These are phyloP conservation scores for Bombus difficillimus DNA, from an alignment of 1,140 invertebrate species.

Conservation along the genomic window DNA sequence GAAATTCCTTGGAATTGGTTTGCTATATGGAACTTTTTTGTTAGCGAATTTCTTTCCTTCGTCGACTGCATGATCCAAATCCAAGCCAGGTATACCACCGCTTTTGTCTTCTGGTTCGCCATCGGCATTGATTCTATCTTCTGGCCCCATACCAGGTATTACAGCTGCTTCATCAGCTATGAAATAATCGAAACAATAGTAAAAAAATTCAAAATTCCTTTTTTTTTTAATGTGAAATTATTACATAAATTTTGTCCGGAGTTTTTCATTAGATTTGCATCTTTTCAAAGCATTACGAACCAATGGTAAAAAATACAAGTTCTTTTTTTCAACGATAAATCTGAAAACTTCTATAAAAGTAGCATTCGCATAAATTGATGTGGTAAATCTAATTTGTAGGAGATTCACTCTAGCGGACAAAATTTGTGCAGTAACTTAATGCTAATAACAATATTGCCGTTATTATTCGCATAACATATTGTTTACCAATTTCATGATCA, in stretches of 20 bases:
- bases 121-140: slow-evolving; percentile 91
- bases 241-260: background rate
- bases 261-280: too few relatives aligned
- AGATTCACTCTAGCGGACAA: background rate
- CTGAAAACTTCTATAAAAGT: too few relatives aligned
- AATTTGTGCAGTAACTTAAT: background rate
- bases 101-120: slow-evolving; percentile 78
- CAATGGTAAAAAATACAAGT: too few relatives aligned
- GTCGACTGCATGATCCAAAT: slow-evolving; percentile 89
- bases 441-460: slow-evolving; percentile 1
- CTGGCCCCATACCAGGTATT: slow-evolving; percentile 97
- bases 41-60: slow-evolving; percentile 86
- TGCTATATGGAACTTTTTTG: slow-evolving; percentile 95
- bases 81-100: slow-evolving; percentile 91
- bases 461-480: background rate
- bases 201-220: background rate
- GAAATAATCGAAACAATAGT: slow-evolving; percentile 41
- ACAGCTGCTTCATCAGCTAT: slow-evolving; percentile 88
- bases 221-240: background rate
- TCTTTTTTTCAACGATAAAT: too few relatives aligned
- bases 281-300: too few relatives aligned
- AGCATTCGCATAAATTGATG: background rate
- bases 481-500: slow-evolving; percentile 87
- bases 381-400: background rate
- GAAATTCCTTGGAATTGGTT: slow-evolving; percentile 97